Base-by-base conservation (phyloP, 2,113 vertebrate genomes). In the Candoia aspera region DNA sequence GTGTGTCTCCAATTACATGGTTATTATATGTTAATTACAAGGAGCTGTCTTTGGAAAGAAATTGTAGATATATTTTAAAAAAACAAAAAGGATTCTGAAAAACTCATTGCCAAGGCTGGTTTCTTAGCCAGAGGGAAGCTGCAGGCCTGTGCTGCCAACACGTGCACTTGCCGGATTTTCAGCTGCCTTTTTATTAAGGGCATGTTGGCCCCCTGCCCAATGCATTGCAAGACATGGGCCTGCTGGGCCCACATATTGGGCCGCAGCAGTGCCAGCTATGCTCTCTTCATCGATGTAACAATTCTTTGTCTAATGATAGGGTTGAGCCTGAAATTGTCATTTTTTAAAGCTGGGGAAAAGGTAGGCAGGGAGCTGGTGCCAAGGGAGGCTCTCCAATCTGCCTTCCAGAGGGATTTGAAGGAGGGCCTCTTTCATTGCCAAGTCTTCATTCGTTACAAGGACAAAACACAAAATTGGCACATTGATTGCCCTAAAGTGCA, bases 351-450 rank as follows among this genome's bases (percentile, higher is more conserved):
- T 23, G 88, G 33, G 33, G 90, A 55, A 17, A 33, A 93, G 84
- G 79, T 89, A 93, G 87, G 92, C 58, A 4, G 37, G 64, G 57
- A 95, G 29, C 37, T 83, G 89, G 60, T 92, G n/a, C 64, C 94
- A 96, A 93, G 90, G 87, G 94, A 94, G 73, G 84, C 37, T 84
- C 92, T 94, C 93, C 90, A 93, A 57, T 79, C 33, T 94, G 94
- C 90, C 87, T 90, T 87, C 92, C 64, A 21, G 86, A 93, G 53
- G 53, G 86, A 55, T 33, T 79, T 86, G n/a, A 93, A 53, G 37
- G 87, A 73, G n/a, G 90, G 60, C 55, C 15, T 68, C 91, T 94
- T 93, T 57, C 29, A 59, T 94, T 94, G 90, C 87, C 90, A 23
- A 94, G 92, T 87, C 86, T 94, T 54, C 92, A 26, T 88, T 2